Evolutionary conservation across 2,113 vertebrate species (phyloP), one percentile per base, ranked within the genome.

Genomic region (Mugil cephalus): DNA sequence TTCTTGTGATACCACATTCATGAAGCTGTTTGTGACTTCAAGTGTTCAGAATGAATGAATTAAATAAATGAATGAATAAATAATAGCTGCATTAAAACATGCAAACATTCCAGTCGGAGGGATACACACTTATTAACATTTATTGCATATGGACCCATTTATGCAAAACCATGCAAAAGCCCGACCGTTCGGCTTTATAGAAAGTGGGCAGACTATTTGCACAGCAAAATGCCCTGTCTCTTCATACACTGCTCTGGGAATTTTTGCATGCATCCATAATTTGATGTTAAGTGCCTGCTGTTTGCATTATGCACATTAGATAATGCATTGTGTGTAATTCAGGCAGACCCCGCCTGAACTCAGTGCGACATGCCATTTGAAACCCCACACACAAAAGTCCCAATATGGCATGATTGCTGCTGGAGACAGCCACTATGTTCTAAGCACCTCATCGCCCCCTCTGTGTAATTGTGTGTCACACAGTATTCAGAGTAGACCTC

Each of bases 221-320:
- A 72, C 67, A 67, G 78, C 45, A 79, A 79, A 88, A 80, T 79
- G 74, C 46, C 54, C 50, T 58, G 79, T 84, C 59, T 82, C 60
- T 64, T 39, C 60, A 84, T 78, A 65, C 45, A 60, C 64, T 65
- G 68, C 76, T 73, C 60, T 60, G 74, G 64, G 76, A 83, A 66
- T 71, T 84, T 90, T 87, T 76, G 79, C 67, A 87, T 86, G 80
- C 89, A 88, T 88, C 74, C 56, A 79, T 91, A 91, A 92, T 91
- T 86, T 71, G 73, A 87, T 86, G 87, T 84, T 92, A 92, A 91
- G 83, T 90, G 88, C 82, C 79, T 88, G 53, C 78, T 78, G 74
- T 85, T n/a, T 90, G 86, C 87, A 91, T 90, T 91, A 90, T 91
- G 86, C 84, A 86, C 84, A 87, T 86, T 75, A 83, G 84, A 86